These are phyloP conservation scores for Aplochiton taeniatus DNA, from an alignment of 2,797 vertebrate species.

Conservation along the genomic window DNA sequence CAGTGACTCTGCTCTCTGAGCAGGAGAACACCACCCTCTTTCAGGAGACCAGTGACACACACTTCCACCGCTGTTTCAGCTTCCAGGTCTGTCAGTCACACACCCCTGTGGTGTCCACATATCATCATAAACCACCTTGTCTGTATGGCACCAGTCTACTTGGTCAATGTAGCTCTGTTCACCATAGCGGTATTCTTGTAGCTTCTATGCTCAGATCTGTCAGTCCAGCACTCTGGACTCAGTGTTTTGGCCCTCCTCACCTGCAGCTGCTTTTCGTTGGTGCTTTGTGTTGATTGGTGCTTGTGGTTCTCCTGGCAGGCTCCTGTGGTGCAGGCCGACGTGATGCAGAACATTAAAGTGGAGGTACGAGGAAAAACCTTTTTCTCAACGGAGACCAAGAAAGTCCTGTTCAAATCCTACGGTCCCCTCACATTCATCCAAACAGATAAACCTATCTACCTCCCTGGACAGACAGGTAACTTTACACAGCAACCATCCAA, in stretches of 20 bases:
- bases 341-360: constrained; percentile 53
- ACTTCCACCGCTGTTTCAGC: constrained; percentile 53
- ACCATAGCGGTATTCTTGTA: too few relatives aligned
- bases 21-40: constrained; percentile 43
- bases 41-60: constrained; percentile 29
- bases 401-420: constrained; percentile 67
- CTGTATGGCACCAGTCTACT: background rate
- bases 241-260: too few relatives aligned
- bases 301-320: constrained; percentile 40
- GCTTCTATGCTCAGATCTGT: too few relatives aligned
- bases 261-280: too few relatives aligned
- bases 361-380: constrained; percentile 69
- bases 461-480: constrained; percentile 81
- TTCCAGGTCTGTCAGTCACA: constrained; percentile 55
- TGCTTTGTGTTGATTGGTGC: too few relatives aligned
- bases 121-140: background rate
- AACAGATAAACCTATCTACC: constrained; percentile 90
- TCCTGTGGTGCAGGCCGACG: constrained; percentile 37
- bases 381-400: constrained; percentile 69
- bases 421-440: constrained; percentile 77
- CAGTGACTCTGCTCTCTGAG: constrained; percentile 44
- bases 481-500: too few relatives aligned
- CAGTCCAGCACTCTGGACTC: too few relatives aligned
- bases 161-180: too few relatives aligned
- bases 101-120: background rate